Percentiles rank a stretch among this genome's conserved stretches.
Conservation (phyloP, 2,113 vertebrate species). For the Eurystomus gularis region DNA sequence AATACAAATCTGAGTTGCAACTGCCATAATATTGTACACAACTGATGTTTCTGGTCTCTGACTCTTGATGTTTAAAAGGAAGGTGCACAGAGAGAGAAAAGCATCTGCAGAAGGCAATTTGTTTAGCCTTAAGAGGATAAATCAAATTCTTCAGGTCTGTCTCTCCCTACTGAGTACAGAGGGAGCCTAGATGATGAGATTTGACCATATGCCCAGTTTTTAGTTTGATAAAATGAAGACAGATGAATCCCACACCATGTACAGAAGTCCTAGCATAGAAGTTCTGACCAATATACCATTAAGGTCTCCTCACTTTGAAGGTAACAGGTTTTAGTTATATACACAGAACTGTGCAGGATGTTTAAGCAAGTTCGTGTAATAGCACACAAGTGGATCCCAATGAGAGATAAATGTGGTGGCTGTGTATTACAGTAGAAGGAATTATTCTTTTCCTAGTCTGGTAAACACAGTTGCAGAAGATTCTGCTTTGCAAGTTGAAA, state of each 20-base stretch:
- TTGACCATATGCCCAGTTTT: not conserved
- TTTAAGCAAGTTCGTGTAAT: not conserved
- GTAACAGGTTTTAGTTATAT: not conserved
- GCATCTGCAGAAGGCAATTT: not conserved
- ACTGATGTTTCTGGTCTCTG: not conserved
- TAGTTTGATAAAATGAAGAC: not conserved
- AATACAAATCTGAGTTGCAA: not conserved
- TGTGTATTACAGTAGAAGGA: not conserved
- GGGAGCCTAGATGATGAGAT: not conserved
- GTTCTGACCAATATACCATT: not conserved
- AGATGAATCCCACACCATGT: not conserved
- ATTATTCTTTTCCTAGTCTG: not conserved
- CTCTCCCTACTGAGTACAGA: not conserved
- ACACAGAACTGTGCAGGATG: not conserved
- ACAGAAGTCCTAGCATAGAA: not conserved
- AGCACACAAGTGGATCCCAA: not conserved
- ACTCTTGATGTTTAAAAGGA: not conserved
- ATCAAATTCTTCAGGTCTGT: not conserved
- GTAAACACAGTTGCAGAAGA: not conserved
- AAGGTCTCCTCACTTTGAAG: not conserved
- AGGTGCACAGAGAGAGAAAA: not conserved
- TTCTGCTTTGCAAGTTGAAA: not conserved
- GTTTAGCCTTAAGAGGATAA: not conserved
- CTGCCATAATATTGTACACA: not conserved
- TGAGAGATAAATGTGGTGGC: not conserved